Evolutionary conservation across 2,113 vertebrate genomes (phyloP).

Genomic region (Pongo abelii): DNA sequence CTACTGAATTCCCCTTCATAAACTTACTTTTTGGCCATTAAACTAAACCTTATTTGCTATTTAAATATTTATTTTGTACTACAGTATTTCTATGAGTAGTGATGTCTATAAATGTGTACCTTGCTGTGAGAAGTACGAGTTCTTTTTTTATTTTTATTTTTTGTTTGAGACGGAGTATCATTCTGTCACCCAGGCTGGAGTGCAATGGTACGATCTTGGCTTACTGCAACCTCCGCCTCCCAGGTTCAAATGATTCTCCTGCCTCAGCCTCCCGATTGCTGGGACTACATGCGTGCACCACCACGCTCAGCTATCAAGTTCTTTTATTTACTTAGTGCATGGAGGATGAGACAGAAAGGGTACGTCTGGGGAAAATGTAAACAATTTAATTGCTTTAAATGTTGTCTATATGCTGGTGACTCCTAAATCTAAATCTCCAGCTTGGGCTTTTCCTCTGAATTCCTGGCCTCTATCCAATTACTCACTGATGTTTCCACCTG

Average conservation of each 20-base stretch:
- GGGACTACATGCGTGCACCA: no score
- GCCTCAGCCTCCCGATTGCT: no score
- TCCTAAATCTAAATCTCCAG: not conserved
- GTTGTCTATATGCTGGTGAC: not conserved
- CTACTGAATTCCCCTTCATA: constrained; percentile 37
- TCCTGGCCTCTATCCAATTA: not conserved
- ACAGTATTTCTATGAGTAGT: not conserved
- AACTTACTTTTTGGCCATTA: not conserved
- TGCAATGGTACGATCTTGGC: no score
- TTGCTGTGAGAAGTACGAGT: not conserved
- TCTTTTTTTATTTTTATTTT: no score
- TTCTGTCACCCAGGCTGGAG: no score
- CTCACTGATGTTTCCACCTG: not conserved
- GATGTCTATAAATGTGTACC: constrained; percentile 1
- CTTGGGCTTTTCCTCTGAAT: not conserved
- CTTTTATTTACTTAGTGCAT: not conserved
- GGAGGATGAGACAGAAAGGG: not conserved
- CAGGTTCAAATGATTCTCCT: no score
- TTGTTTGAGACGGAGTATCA: no score
- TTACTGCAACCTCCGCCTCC: no score
- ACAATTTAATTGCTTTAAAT: not conserved
- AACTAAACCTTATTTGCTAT: not conserved
- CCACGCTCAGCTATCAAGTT: no score
- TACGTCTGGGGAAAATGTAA: not conserved
- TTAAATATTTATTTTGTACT: constrained; percentile 3